Evolutionary conservation across 2,113 vertebrate genomes (phyloP).

Genomic region (Smithornis capensis): DNA sequence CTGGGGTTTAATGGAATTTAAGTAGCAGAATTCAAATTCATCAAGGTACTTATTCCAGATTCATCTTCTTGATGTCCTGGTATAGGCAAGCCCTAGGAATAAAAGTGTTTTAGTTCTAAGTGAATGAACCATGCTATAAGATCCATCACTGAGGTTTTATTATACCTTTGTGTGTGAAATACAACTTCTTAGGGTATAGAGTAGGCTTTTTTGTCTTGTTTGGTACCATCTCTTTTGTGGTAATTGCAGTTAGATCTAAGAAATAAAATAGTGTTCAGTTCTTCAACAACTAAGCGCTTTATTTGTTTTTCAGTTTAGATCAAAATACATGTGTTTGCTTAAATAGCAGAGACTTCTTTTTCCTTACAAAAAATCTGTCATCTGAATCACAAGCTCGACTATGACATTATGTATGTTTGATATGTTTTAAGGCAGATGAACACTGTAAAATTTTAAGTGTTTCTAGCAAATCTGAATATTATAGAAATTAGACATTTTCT

Average conservation of each 20-base stretch:
- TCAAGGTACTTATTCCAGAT: constrained; percentile 21
- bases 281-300: background rate
- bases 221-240: background rate
- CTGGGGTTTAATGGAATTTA: constrained; percentile 59
- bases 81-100: constrained; percentile 9
- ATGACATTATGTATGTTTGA: background rate
- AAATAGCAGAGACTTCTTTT: constrained; percentile 2
- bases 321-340: constrained; percentile 9
- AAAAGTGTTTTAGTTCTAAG: background rate
- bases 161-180: background rate
- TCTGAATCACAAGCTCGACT: background rate
- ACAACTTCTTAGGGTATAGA: background rate
- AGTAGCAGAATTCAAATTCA: constrained; percentile 44
- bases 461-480: background rate
- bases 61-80: constrained; percentile 35
- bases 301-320: constrained; percentile 17
- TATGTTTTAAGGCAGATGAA: constrained; percentile 11
- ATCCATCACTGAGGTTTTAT: background rate
- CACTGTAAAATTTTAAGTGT: background rate
- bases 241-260: background rate
- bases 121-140: background rate
- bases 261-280: background rate
- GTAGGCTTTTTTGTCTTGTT: background rate
- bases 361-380: background rate
- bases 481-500: constrained; percentile 16